A percentile compares a stretch with the other conserved stretches of the same genome.
Conservation (phyloP, 2,888 invertebrate species). For the Rhamnusium bicolor region DNA sequence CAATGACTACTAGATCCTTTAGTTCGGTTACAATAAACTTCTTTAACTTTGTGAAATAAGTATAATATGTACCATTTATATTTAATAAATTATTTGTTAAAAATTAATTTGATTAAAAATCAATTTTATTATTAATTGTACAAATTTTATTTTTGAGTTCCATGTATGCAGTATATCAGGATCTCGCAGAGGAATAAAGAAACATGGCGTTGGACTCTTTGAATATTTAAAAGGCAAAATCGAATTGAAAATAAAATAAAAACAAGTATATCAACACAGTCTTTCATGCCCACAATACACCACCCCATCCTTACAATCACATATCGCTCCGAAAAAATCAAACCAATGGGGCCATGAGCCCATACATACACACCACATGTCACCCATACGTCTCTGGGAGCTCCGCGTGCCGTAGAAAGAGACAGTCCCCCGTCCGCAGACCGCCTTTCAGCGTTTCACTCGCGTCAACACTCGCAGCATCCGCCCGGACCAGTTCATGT, state of each 20-base stretch:
- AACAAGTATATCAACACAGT: background rate
- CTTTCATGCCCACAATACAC: background rate
- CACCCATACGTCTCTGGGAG: conserved; percentile 20
- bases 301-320: background rate
- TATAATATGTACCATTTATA: too few species aligned
- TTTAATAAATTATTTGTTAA: too few species aligned
- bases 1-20: too few species aligned
- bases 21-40: too few species aligned
- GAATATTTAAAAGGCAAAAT: background rate
- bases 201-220: background rate
- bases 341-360: conserved; percentile 12
- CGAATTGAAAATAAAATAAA: background rate
- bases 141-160: too few species aligned
- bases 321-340: conserved; percentile 14
- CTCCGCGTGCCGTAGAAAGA: conserved; percentile 21
- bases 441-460: conserved; percentile 6
- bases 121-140: too few species aligned
- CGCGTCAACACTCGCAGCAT: conserved; percentile 8
- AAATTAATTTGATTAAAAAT: too few species aligned
- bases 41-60: too few species aligned
- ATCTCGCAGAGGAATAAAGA: background rate
- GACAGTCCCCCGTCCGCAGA: conserved; percentile 16
- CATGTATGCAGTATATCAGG: background rate
- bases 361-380: conserved; percentile 18
- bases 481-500: conserved; percentile 15